Evolutionary conservation across 2,113 vertebrate genomes (phyloP).

Genomic region (Rhineura floridana): DNA sequence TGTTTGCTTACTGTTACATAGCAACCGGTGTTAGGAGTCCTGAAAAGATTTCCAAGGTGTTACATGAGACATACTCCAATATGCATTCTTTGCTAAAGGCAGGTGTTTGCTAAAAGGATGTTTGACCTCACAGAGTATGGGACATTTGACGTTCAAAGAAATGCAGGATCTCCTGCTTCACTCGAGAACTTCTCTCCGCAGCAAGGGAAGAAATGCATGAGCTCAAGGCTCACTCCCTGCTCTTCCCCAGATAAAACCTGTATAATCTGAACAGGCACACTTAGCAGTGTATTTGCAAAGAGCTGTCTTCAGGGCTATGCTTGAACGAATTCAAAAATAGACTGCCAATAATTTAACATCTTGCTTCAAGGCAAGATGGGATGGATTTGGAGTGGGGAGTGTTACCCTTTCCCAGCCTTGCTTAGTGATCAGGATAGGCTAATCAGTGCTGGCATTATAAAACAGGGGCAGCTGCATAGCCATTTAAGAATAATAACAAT

Average conservation of each 20-base stretch:
- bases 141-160: neutral
- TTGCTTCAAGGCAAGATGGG: neutral
- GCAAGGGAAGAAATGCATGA: neutral
- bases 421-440: neutral
- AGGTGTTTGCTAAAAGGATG: neutral
- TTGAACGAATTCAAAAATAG: neutral
- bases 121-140: neutral
- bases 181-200: neutral
- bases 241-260: neutral
- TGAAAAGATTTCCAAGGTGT: neutral
- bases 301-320: no score
- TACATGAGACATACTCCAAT: neutral
- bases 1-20: slow-evolving; percentile 46
- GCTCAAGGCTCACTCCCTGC: neutral
- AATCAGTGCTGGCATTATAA: neutral
- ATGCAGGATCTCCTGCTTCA: neutral
- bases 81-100: neutral
- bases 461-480: neutral
- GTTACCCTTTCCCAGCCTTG: neutral
- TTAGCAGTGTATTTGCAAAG: neutral
- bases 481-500: neutral
- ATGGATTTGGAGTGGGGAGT: neutral
- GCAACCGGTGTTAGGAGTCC: slow-evolving; percentile 2
- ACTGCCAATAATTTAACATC: neutral
- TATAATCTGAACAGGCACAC: neutral